A percentile compares a stretch with the other conserved stretches of the same genome.
phyloP scores from a whole-genome alignment of 2,797 vertebrate species.

The Aeoliscus strigatus region DNA sequence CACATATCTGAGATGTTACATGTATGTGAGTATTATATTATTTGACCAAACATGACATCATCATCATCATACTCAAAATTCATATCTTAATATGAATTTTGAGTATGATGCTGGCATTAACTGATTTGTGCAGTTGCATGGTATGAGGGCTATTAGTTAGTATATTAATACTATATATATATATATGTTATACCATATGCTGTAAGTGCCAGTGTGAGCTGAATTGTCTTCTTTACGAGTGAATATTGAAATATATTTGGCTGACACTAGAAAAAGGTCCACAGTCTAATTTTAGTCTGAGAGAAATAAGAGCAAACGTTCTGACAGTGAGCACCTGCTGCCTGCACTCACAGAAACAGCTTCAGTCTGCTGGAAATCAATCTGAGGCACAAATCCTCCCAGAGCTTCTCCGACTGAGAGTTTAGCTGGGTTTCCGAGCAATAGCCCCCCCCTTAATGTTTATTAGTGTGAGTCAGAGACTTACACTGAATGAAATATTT shows the following conservation, averaged over 20 bases:
- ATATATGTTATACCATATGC: background rate
- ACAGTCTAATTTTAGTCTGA: conserved; percentile 70
- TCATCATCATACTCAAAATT: too few relatives aligned
- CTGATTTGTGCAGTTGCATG: too few relatives aligned
- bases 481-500: accelerated
- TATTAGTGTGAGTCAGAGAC: background rate
- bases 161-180: too few relatives aligned
- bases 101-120: too few relatives aligned
- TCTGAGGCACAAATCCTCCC: conserved; percentile 42
- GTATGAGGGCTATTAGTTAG: too few relatives aligned
- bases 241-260: conserved; percentile 25
- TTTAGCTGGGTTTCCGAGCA: conserved; percentile 15
- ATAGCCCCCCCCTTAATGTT: conserved; percentile 9
- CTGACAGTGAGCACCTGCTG: conserved; percentile 68
- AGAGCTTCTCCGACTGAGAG: conserved; percentile 19
- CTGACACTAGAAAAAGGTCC: conserved; percentile 49
- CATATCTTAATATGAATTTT: too few relatives aligned
- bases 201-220: background rate
- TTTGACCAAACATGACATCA: too few relatives aligned
- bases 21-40: too few relatives aligned
- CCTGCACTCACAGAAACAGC: conserved; percentile 47
- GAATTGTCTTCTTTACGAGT: conserved; percentile 24
- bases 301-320: conserved; percentile 58
- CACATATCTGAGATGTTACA: too few relatives aligned
- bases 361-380: conserved; percentile 52